Evolutionary conservation across 2,888 invertebrate species (phyloP).

Genomic region (Corythucha ciliata): DNA sequence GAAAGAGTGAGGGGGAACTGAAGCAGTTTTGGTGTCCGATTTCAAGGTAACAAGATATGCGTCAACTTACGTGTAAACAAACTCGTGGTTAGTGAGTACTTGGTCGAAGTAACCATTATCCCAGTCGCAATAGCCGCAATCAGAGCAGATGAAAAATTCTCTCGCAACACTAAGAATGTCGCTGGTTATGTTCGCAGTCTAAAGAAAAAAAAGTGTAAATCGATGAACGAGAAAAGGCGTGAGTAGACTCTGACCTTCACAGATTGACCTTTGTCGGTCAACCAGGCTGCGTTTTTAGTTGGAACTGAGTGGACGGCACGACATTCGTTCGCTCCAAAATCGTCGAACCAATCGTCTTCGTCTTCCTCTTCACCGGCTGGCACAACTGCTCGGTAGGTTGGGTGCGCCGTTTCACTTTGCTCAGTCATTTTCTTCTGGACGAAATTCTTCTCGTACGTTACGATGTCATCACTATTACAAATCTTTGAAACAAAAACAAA

Average conservation of each 20-base stretch:
- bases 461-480: slow-evolving; percentile 13
- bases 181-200: slow-evolving; percentile 7
- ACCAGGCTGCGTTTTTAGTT: neutral
- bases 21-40: no score
- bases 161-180: neutral
- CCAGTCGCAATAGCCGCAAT: slow-evolving; percentile 18
- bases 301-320: no score
- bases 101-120: slow-evolving; percentile 16
- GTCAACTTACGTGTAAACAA: no score
- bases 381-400: neutral
- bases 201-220: slow-evolving; percentile 4
- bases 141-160: slow-evolving; percentile 12
- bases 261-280: neutral
- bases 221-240: neutral
- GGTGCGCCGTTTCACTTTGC: neutral
- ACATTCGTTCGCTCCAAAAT: no score
- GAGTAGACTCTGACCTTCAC: no score
- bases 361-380: slow-evolving; percentile 13
- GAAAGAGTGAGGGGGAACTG: no score
- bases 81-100: slow-evolving; percentile 9
- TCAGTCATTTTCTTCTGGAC: neutral
- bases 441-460: no score
- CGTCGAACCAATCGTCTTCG: slow-evolving; percentile 3
- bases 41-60: no score
- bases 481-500: neutral